Evolutionary conservation across 2,113 vertebrate genomes (phyloP).

Genomic region (Verasper variegatus): DNA sequence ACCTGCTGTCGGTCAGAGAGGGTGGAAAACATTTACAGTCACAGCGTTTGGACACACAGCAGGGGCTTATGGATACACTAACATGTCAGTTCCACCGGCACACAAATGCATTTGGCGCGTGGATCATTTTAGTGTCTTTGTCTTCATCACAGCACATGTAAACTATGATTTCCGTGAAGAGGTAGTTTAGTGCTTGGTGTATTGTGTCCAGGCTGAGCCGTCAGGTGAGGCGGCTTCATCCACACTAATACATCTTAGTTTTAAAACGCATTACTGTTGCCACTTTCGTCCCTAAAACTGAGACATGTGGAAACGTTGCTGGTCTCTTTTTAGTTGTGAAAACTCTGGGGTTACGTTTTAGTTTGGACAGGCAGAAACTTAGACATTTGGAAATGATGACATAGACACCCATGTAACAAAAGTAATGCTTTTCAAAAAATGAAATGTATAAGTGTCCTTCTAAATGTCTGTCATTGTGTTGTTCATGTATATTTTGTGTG

Average conservation of each 20-base stretch:
- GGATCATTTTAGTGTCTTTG: background rate
- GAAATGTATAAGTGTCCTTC: too few relatives aligned
- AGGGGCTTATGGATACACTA: conserved; percentile 29
- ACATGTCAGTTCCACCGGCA: background rate
- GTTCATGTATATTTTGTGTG: too few relatives aligned
- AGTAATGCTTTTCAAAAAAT: too few relatives aligned
- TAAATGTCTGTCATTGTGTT: background rate
- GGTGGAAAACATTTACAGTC: conserved; percentile 60
- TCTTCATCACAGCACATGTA: conserved; percentile 1
- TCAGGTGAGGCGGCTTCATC: too few relatives aligned
- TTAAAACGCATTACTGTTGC: background rate
- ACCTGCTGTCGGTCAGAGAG: conserved; percentile 60
- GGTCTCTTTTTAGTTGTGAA: background rate
- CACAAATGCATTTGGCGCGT: background rate
- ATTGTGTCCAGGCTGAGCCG: background rate
- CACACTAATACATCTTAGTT: background rate
- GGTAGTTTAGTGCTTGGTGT: background rate
- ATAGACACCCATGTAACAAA: too few relatives aligned
- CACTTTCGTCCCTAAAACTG: too few relatives aligned
- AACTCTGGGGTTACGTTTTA: background rate
- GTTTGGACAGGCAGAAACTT: too few relatives aligned
- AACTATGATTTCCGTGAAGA: conserved; percentile 10
- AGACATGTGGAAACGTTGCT: background rate
- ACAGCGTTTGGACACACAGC: conserved; percentile 30
- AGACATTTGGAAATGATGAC: too few relatives aligned